Base-by-base conservation (phyloP, 1,140 invertebrate species). In the Bombus sibiricus region DNA sequence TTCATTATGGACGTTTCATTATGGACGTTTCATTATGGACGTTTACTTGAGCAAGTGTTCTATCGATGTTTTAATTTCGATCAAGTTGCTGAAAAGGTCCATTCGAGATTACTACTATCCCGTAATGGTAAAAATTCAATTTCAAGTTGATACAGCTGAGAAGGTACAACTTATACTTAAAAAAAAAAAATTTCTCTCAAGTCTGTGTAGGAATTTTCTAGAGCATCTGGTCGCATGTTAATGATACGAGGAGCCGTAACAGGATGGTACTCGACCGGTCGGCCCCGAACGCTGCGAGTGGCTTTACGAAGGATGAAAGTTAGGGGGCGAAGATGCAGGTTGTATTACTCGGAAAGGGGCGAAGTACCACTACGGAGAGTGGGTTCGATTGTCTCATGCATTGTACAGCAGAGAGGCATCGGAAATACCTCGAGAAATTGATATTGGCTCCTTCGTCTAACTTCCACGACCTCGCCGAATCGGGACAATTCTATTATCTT, bases 361-460 rank as follows among this genome's bases (percentile, higher is more conserved):
- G 64, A 75, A 64, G 73, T 32, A 53, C 69, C 59, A 59, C 76
- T 79, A 37, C 37, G 8, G 15, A 66, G 43, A 85, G 73, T 71
- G 73, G 79, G 22, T 83, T 64, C 83, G 81, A 90, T 89, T 92
- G 89, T 92, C 89, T 92, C 91, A 86, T 91, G 88, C 88, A 92
- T 89, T 91, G 89, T 91, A 75, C 86, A 91, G 88, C 74, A 87
- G 79, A 78, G 82, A 87, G 86, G 76, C 88, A 87, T 88, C 89
- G 87, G 86, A 86, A 81, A 90, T 77, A 82, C 82, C 68, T 64
- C 87, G 90, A 81, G 85, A 86, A 90, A 93, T 92, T 92, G 92
- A 92, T 93, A 92, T 93, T 93, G 91, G 88, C 86, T 87, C 83
- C 90, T 90, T 78, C 64, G 79, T 77, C 86, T 86, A 87, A 91